Evolutionary conservation across 2,113 vertebrate species (phyloP), one percentile per base, ranked within the genome.

Genomic region (Merops nubicus): DNA sequence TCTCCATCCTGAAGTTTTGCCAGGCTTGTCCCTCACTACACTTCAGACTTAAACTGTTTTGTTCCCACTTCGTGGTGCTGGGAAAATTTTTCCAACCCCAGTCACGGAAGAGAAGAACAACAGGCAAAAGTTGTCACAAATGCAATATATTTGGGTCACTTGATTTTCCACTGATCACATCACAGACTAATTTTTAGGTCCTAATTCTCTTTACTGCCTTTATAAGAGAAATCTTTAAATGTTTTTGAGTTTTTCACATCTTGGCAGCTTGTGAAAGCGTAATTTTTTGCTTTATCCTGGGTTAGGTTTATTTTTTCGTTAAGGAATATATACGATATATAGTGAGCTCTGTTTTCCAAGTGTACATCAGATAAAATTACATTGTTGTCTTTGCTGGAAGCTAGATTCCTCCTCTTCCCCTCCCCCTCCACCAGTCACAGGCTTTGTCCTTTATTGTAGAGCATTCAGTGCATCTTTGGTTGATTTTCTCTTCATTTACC

Each of bases 321-420:
- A 51, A 18, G 62, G n/a, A 76, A 76, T 88, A 91, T 93, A 93
- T 92, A 90, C 63, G 72, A 38, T 88, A 33, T 88, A 69, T 79
- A 60, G 84, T 29, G 20, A 89, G 85, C 43, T 88, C 34, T 38
- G 14, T 79, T 90, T 89, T 90, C 76, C 88, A 56, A 65, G 77
- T 70, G 51, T 91, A 92, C 80, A 87, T 93, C 68, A 86, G 79
- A 75, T 92, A 91, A 97, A 93, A 93, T 95, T 93, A 77, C 48
- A 60, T 38, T 94, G 85, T 81, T 94, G 73, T 92, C 76, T 89
- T 96, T 96, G 93, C 95, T 96, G 80, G 83, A 89, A 95, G 91
- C 94, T 21, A 93, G 80, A 92, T 96, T 96, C 43, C 38, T 51
- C 43, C 43, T 92, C n/a, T 80, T 92, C 45, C 75, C 85, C 48